A percentile compares a stretch with the other conserved stretches of the same genome.
phyloP scores from a whole-genome alignment of 2,888 invertebrate genomes.

The Drosophila testacea region DNA sequence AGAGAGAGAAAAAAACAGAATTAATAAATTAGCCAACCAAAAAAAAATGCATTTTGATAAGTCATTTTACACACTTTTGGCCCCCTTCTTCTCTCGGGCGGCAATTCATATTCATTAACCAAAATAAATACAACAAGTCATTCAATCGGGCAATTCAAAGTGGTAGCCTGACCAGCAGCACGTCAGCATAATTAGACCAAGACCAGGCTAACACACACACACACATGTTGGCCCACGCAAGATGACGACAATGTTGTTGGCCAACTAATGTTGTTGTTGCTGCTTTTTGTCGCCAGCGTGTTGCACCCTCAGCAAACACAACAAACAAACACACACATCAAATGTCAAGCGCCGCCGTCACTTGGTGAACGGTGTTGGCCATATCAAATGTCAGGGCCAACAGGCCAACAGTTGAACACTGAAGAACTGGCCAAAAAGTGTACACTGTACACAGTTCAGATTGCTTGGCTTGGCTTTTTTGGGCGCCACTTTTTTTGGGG shows the following conservation, averaged over 20 bases:
- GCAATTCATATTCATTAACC: slow-evolving; percentile 23
- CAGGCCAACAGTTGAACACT: slow-evolving; percentile 9
- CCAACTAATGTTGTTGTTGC: slow-evolving; percentile 10
- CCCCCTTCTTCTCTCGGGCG: background rate
- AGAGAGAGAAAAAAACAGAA: background rate
- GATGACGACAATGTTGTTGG: slow-evolving; percentile 32
- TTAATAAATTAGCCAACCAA: slow-evolving; percentile 35
- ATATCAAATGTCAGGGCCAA: slow-evolving; percentile 44
- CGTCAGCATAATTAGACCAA: slow-evolving; percentile 78
- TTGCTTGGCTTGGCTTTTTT: slow-evolving; percentile 4
- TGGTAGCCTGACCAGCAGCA: slow-evolving; percentile 37
- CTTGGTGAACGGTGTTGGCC: slow-evolving; percentile 14
- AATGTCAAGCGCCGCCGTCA: slow-evolving; percentile 43
- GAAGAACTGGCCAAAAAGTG: slow-evolving; percentile 37
- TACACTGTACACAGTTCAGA: slow-evolving; percentile 19
- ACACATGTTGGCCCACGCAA: slow-evolving; percentile 55
- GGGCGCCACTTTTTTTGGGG: slow-evolving; percentile 24
- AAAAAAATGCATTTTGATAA: slow-evolving; percentile 37
- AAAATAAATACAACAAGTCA: slow-evolving; percentile 25
- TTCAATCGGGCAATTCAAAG: slow-evolving; percentile 19
- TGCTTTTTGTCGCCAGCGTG: slow-evolving; percentile 20
- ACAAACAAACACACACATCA: slow-evolving; percentile 32
- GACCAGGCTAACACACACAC: slow-evolving; percentile 51
- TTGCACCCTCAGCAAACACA: slow-evolving; percentile 51
- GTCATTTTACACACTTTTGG: background rate